Conservation (phyloP, 2,797 vertebrate genomes). For the Eulemur coronatus region DNA sequence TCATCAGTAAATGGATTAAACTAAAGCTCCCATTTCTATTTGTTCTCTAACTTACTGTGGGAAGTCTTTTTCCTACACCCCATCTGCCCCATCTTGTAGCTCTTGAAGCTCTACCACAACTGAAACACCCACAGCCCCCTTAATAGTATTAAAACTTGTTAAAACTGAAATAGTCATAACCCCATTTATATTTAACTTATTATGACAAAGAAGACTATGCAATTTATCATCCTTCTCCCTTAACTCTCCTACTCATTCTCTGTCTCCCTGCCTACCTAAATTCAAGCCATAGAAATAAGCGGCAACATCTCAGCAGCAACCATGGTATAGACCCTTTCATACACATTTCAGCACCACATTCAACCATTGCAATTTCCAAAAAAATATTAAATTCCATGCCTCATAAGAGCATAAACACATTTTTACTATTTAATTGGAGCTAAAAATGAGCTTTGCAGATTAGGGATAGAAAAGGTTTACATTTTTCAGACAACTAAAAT, state of each 20-base stretch:
- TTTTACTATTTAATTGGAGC: slow-evolving; percentile 31
- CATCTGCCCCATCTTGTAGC: background rate
- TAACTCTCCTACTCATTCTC: background rate
- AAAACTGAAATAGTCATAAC: background rate
- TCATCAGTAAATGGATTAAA: background rate
- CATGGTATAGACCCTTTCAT: background rate
- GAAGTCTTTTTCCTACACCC: background rate
- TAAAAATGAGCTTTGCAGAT: slow-evolving; percentile 49
- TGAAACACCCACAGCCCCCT: background rate
- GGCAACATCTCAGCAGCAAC: background rate
- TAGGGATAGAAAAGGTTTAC: slow-evolving; percentile 16
- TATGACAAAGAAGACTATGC: background rate
- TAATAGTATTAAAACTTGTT: background rate
- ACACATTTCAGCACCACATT: background rate
- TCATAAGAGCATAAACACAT: background rate
- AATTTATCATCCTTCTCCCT: background rate
- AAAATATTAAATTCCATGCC: background rate
- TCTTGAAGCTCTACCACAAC: background rate
- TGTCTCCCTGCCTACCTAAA: background rate
- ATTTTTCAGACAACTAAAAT: slow-evolving; percentile 60
- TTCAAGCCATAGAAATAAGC: background rate
- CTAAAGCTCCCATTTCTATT: background rate
- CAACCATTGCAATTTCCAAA: background rate
- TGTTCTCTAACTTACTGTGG: background rate
- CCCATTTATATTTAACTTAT: background rate